Base-by-base conservation (phyloP, 30 jellyfish, hydroid and myxozoan species). In the Hydractinia symbiolongicarpus region DNA sequence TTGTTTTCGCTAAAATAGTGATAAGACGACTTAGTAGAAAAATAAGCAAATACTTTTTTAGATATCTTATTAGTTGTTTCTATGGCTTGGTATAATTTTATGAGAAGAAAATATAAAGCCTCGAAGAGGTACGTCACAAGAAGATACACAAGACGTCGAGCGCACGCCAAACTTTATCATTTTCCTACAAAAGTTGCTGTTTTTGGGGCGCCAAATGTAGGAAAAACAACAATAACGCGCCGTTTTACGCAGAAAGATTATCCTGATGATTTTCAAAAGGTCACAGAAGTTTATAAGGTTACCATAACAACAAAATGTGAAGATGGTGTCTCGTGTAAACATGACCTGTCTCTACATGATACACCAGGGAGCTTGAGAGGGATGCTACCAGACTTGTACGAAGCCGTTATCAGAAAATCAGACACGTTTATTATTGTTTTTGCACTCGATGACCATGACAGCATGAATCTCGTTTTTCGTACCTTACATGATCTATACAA, bases 241-340 rank as follows among this genome's bases (percentile, higher is more conserved):
- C 15, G 14, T 56, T 74, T 74, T 44, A 50, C 67, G 20, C 62
- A 51, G 21, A 58, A 74, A 15, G 68, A 51, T 56, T 58, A 50
- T n/a, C 83, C 83, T 13, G 83, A n/a, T 44, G 72, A 55, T 13
- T 74, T 50, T 74, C 62, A 74, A 74, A 74, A 58, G 54, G 83
- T 55, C 30, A 15, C 66, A 50, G 83, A 74, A 74, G 54, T 74
- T 44, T 74, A 74, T 76, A 50, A 55, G 72, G 21, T 58, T 50
- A 50, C 66, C n/a, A n/a, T 74, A 50, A 74, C 83, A 6, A 74
- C 83, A 74, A 40, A 49, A 72, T 55, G 60, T 8, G 53, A 49
- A 72, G 66, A 58, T 50, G 62, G 70, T 5, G 66, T 19, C 5
- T n/a, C 62, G 5, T 74, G 83, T 50, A 74, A n/a, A 5, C 83